Conservation (phyloP, 2,113 vertebrate genomes). For the Panurus biarmicus region DNA sequence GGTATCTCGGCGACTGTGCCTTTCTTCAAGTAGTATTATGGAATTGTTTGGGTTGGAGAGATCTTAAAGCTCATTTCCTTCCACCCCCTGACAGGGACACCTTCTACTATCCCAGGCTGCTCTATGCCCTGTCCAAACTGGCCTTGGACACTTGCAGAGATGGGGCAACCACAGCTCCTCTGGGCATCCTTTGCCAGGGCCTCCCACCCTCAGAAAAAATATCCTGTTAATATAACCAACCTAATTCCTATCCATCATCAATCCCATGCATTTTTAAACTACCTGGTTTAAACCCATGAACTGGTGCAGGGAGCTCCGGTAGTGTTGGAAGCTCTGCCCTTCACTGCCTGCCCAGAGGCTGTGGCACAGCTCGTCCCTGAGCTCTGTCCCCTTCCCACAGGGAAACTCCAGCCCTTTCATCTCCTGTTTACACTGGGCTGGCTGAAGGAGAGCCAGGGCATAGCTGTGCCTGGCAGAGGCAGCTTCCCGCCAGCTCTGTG, state of each 20-base stretch:
- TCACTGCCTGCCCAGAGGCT: not conserved
- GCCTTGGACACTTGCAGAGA: not conserved
- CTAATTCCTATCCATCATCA: not conserved
- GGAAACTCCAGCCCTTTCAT: not conserved
- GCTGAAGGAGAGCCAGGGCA: not conserved
- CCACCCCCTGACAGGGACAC: not conserved
- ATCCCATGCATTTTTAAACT: not conserved
- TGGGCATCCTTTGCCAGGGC: not conserved
- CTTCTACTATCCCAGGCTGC: accelerated
- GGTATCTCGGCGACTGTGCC: not conserved
- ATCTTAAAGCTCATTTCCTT: not conserved
- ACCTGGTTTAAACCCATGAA: not conserved
- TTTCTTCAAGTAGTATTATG: not conserved
- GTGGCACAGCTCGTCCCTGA: not conserved
- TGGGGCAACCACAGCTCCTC: not conserved
- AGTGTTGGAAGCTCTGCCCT: not conserved
- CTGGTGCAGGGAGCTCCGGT: accelerated
- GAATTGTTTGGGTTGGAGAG: not conserved
- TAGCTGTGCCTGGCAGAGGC: accelerated
- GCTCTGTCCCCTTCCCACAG: not conserved
- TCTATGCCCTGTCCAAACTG: accelerated
- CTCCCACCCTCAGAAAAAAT: not conserved
- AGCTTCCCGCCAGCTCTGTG: accelerated
- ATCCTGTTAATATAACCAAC: not conserved
- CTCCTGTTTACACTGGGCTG: constrained; percentile 3